A percentile compares a stretch with the other conserved stretches of the same genome.
phyloP scores from a whole-genome alignment of 2,113 vertebrate species.

The Carassius carassius region DNA sequence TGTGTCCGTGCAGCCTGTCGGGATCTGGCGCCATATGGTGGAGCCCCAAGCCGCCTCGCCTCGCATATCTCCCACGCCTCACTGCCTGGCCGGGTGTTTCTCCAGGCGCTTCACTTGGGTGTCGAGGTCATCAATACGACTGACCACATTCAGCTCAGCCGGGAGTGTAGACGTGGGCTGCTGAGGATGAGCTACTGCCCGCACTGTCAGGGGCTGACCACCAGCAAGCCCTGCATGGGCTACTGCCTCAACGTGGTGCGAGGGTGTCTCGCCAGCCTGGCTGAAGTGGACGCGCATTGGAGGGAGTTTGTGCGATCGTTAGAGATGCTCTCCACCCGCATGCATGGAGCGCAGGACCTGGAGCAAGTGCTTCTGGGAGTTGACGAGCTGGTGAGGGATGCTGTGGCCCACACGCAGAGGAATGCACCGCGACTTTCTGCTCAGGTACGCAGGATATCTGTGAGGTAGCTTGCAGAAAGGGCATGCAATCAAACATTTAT shows the following conservation, averaged over 20 bases:
- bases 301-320: conserved; percentile 79
- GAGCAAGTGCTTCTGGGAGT: conserved; percentile 82
- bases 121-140: conserved; percentile 92
- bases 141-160: conserved; percentile 82
- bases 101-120: conserved; percentile 87
- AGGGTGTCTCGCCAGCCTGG: conserved; percentile 84
- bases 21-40: conserved; percentile 77
- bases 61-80: conserved; percentile 76
- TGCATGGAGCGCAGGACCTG: conserved; percentile 73
- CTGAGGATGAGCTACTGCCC: conserved; percentile 87
- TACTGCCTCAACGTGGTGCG: conserved; percentile 87
- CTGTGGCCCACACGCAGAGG: conserved; percentile 73
- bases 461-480: too few species aligned
- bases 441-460: conserved; percentile 71
- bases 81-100: conserved; percentile 76
- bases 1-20: conserved; percentile 75
- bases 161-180: conserved; percentile 81
- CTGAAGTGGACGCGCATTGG: conserved; percentile 87
- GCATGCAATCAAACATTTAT: too few species aligned
- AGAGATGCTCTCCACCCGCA: conserved; percentile 79
- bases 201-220: conserved; percentile 81
- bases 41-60: conserved; percentile 67
- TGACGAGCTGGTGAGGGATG: conserved; percentile 76
- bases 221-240: conserved; percentile 84
- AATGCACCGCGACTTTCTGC: conserved; percentile 70